Percentiles rank a stretch among this genome's conserved stretches.
Conservation (phyloP, 1,140 invertebrate genomes). For the Musca vetustissima region DNA sequence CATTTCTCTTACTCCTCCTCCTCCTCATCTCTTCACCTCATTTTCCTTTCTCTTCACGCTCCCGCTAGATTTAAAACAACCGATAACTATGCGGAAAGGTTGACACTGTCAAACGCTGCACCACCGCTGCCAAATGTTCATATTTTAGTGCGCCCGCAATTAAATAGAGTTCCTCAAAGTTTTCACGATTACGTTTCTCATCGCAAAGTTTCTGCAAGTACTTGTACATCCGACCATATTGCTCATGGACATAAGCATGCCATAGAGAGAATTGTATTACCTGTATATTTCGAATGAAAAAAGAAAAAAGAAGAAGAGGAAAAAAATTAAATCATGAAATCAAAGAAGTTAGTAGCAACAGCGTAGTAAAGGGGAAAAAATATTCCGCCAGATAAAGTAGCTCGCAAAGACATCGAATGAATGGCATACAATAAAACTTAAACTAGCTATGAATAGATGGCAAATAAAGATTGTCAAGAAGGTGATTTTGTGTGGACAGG, state of each 20-base stretch:
- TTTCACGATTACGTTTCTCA: conserved; percentile 73
- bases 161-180: conserved; percentile 72
- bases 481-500: neutral
- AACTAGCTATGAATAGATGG: neutral
- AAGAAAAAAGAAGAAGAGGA: conserved; percentile 2
- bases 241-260: conserved; percentile 75
- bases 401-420: neutral
- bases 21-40: no score
- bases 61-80: conserved; percentile 40
- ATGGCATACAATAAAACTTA: neutral
- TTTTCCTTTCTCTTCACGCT: no score
- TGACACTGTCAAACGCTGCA: conserved; percentile 44
- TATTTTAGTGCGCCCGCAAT: conserved; percentile 69
- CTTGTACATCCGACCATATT: conserved; percentile 81
- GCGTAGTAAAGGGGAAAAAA: no score
- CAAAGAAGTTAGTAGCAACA: neutral
- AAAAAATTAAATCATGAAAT: neutral
- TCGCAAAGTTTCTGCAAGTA: conserved; percentile 75
- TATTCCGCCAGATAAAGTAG: neutral
- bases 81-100: conserved; percentile 48
- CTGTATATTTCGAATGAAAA: conserved; percentile 52
- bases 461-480: neutral
- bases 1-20: no score
- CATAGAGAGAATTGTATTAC: conserved; percentile 75
- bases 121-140: conserved; percentile 65